phyloP scores from a whole-genome alignment of 1,140 invertebrate genomes.

The Temnothorax longispinosus region DNA sequence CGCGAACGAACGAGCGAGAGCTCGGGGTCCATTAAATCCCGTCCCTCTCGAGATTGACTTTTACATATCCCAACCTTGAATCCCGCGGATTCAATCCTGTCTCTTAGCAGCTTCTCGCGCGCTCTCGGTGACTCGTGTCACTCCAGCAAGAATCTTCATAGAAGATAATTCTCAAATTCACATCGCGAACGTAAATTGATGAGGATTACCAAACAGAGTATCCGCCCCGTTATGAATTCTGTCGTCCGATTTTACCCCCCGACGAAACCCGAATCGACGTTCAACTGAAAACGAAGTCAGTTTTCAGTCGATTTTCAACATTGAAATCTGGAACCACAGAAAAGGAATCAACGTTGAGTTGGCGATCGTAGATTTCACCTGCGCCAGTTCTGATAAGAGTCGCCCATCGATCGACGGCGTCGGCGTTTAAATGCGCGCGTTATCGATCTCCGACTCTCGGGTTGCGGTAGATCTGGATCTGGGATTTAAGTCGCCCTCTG shows the following conservation, averaged over 20 bases:
- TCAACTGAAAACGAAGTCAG: not conserved
- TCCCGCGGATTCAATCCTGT: conserved; percentile 24
- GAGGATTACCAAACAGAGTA: not conserved
- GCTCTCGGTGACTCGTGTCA: conserved; percentile 3
- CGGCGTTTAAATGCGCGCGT: conserved; percentile 25
- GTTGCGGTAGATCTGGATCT: conserved; percentile 54
- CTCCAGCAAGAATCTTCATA: not conserved
- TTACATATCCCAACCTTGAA: conserved; percentile 35
- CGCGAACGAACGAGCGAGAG: not conserved
- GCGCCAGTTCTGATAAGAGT: not conserved
- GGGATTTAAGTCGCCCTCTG: conserved; percentile 41
- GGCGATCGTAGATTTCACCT: not conserved
- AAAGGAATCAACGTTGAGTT: not conserved
- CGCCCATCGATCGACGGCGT: not conserved
- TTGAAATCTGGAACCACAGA: not conserved
- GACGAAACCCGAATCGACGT: not conserved
- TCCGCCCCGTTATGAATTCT: not conserved
- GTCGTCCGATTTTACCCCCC: not conserved
- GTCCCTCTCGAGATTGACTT: conserved; percentile 34
- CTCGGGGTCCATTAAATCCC: conserved; percentile 35
- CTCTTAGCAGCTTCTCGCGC: not conserved
- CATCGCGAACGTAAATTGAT: not conserved
- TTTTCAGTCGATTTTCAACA: conserved; percentile 3
- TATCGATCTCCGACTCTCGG: conserved; percentile 21
- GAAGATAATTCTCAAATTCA: conserved; percentile 20